Conservation (phyloP, 1,140 invertebrate species). For the Diploscapter pachys region DNA sequence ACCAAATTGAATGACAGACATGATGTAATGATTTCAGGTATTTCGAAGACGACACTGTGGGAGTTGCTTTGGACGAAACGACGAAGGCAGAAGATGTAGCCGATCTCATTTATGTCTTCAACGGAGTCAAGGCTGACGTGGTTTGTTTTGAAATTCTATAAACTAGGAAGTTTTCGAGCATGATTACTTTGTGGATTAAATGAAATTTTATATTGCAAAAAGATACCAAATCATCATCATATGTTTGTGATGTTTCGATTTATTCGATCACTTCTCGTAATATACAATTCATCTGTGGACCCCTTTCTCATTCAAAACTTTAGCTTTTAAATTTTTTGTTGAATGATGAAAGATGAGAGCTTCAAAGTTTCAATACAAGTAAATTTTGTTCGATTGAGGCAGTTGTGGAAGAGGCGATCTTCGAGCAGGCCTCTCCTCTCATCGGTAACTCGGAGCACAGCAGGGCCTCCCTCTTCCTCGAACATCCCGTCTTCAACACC, state of each 20-base stretch:
- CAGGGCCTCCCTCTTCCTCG: conserved; percentile 77
- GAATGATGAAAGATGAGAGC: no score
- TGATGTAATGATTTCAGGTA: conserved; percentile 29
- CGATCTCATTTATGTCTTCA: conserved; percentile 83
- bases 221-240: conserved; percentile 61
- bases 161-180: no score
- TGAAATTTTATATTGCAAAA: no score
- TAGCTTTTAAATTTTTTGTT: no score
- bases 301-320: no score
- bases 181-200: no score
- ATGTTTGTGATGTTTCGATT: neutral
- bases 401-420: conserved; percentile 59
- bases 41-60: conserved; percentile 66
- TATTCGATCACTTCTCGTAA: no score
- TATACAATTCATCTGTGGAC: no score
- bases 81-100: conserved; percentile 77
- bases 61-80: conserved; percentile 91
- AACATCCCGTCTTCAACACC: conserved; percentile 88
- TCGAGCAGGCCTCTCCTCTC: conserved; percentile 62
- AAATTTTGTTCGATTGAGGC: conserved; percentile 17
- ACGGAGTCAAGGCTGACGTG: conserved; percentile 16
- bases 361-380: no score
- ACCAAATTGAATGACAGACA: neutral
- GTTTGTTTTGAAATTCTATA: conserved; percentile 36
- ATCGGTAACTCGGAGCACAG: conserved; percentile 72